These are phyloP conservation scores for Gnathonemus echidnorhynchus DNA, from an alignment of 2,113 vertebrate species.

Conservation along the genomic window DNA sequence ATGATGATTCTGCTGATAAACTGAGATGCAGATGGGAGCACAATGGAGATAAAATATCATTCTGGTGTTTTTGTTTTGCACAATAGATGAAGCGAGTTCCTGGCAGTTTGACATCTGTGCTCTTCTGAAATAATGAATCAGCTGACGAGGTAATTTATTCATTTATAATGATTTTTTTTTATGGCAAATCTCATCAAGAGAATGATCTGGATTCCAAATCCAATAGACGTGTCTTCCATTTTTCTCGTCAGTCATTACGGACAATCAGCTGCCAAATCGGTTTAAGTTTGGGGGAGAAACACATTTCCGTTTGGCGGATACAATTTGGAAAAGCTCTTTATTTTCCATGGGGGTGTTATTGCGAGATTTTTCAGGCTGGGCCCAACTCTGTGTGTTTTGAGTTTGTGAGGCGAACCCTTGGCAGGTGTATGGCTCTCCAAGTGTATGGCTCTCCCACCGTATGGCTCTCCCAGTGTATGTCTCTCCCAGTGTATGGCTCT, in stretches of 20 bases:
- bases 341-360: conserved; percentile 4
- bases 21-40: conserved; percentile 10
- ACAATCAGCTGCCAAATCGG: conserved; percentile 37
- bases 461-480: too few relatives aligned
- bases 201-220: conserved; percentile 41
- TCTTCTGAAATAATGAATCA: conserved; percentile 35
- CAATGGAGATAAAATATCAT: conserved; percentile 4
- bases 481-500: too few relatives aligned
- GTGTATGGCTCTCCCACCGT: too few relatives aligned
- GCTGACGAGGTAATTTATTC: conserved; percentile 39
- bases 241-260: conserved; percentile 40
- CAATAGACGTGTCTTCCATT: conserved; percentile 37
- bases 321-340: conserved; percentile 26
- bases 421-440: too few relatives aligned
- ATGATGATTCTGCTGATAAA: conserved; percentile 8
- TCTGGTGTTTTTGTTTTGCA: conserved; percentile 23
- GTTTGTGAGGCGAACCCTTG: background rate
- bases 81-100: conserved; percentile 24
- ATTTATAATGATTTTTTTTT: conserved; percentile 43
- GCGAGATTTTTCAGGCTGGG: background rate
- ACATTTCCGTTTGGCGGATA: conserved; percentile 33
- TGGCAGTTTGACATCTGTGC: conserved; percentile 32
- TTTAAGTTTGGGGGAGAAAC: conserved; percentile 30
- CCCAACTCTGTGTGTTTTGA: background rate
- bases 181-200: conserved; percentile 39